These are phyloP conservation scores for Montipora capitata DNA, from an alignment of 92 coral and sea anemone species.

Conservation along the genomic window DNA sequence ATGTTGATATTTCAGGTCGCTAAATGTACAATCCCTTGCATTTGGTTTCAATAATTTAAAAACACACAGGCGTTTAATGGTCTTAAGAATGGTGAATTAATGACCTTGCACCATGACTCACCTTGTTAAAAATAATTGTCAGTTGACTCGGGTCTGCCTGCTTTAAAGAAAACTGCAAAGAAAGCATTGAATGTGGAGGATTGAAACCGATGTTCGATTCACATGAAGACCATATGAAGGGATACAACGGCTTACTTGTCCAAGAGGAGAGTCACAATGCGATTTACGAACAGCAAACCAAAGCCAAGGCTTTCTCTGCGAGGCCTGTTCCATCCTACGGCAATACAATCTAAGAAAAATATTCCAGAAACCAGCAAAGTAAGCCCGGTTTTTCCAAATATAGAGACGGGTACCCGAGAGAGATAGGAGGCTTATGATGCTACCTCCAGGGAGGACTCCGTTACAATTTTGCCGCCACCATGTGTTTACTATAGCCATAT, in stretches of 20 bases:
- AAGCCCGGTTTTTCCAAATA: background rate
- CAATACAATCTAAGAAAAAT: background rate
- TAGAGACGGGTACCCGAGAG: slow-evolving; percentile 1
- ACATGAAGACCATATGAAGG: background rate
- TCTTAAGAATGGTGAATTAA: background rate
- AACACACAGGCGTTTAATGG: background rate
- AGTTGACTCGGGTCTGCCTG: slow-evolving; percentile 91
- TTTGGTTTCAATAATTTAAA: background rate
- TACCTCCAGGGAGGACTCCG: slow-evolving; percentile 22
- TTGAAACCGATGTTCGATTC: background rate
- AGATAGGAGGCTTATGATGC: background rate
- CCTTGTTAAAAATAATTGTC: slow-evolving; percentile 90
- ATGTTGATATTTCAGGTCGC: background rate
- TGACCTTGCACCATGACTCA: slow-evolving; percentile 24
- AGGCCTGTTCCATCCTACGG: slow-evolving; percentile 25
- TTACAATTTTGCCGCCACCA: slow-evolving; percentile 46
- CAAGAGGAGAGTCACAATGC: slow-evolving; percentile 33
- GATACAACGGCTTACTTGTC: slow-evolving; percentile 11
- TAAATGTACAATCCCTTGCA: background rate
- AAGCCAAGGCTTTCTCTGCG: slow-evolving; percentile 10
- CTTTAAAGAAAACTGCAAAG: slow-evolving; percentile 82
- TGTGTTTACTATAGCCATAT: slow-evolving; percentile 53
- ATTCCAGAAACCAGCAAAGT: background rate
- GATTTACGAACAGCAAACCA: slow-evolving; percentile 38
- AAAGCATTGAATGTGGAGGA: background rate